Conservation (phyloP, 92 coral and sea anemone genomes). For the Galaxea fascicularis region DNA sequence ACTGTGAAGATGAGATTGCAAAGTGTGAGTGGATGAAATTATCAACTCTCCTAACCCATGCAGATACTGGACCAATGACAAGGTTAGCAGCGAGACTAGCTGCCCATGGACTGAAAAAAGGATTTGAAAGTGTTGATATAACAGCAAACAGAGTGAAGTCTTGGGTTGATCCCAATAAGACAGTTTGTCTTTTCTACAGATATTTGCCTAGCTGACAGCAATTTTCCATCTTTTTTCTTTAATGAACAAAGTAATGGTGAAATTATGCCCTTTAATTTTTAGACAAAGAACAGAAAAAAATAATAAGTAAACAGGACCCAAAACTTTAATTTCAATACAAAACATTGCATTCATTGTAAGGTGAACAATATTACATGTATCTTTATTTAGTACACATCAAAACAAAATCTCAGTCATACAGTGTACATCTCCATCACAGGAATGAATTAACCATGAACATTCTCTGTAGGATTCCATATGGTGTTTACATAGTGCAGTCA, state of each 20-base stretch:
- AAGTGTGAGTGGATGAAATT: slow-evolving; percentile 86
- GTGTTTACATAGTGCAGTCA: too few relatives aligned
- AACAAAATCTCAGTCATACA: too few relatives aligned
- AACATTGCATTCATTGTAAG: background rate
- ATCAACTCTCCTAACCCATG: slow-evolving; percentile 57
- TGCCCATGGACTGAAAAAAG: slow-evolving; percentile 75
- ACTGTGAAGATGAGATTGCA: slow-evolving; percentile 81
- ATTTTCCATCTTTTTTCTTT: background rate
- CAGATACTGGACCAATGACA: slow-evolving; percentile 79
- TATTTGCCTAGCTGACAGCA: slow-evolving; percentile 55
- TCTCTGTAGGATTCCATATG: too few relatives aligned
- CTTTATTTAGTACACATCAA: too few relatives aligned
- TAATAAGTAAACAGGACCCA: background rate
- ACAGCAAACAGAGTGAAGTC: slow-evolving; percentile 69
- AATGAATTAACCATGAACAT: too few relatives aligned
- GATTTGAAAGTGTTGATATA: slow-evolving; percentile 86
- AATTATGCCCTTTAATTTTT: too few relatives aligned
- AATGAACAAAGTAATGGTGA: background rate
- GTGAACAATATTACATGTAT: background rate
- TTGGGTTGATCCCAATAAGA: slow-evolving; percentile 79
- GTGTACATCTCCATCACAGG: too few relatives aligned
- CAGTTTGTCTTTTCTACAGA: slow-evolving; percentile 75
- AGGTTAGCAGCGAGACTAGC: slow-evolving; percentile 78
- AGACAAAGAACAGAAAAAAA: background rate
- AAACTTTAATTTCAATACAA: too few relatives aligned